Conservation (phyloP, 2,113 vertebrate genomes). For the Neolamprologus falcicula region DNA sequence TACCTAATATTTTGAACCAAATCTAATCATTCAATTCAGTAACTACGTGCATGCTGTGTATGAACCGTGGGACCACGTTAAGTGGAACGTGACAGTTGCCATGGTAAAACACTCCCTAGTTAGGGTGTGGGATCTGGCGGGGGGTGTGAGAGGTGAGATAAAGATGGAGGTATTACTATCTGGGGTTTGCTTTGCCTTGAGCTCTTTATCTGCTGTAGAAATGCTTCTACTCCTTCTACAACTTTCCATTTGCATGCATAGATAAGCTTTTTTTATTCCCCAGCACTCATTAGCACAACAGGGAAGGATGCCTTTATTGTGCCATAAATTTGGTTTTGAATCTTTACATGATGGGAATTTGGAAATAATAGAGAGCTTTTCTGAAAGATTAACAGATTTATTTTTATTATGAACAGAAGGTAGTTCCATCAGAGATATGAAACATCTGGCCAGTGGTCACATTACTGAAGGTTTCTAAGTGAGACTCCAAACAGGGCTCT, state of each 20-base stretch:
- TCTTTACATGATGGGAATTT: neutral
- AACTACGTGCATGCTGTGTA: neutral
- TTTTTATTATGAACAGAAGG: neutral
- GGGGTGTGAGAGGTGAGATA: slow-evolving; percentile 63
- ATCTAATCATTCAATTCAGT: neutral
- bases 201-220: slow-evolving; percentile 55
- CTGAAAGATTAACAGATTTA: neutral
- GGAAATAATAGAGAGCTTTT: neutral
- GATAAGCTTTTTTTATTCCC: slow-evolving; percentile 22
- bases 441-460: neutral
- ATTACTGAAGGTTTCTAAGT: neutral
- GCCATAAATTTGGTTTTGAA: neutral
- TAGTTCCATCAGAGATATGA: neutral
- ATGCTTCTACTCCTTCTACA: neutral
- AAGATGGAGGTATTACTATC: slow-evolving; percentile 54
- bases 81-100: slow-evolving; percentile 10
- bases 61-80: neutral
- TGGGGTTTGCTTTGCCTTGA: slow-evolving; percentile 7
- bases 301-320: neutral
- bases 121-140: slow-evolving; percentile 51
- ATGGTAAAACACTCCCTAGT: slow-evolving; percentile 29
- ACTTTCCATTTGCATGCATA: slow-evolving; percentile 1
- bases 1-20: neutral
- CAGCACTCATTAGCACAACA: neutral
- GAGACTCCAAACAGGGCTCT: neutral